phyloP scores from a whole-genome alignment of 2,797 vertebrate species.

The Sciurus carolinensis region DNA sequence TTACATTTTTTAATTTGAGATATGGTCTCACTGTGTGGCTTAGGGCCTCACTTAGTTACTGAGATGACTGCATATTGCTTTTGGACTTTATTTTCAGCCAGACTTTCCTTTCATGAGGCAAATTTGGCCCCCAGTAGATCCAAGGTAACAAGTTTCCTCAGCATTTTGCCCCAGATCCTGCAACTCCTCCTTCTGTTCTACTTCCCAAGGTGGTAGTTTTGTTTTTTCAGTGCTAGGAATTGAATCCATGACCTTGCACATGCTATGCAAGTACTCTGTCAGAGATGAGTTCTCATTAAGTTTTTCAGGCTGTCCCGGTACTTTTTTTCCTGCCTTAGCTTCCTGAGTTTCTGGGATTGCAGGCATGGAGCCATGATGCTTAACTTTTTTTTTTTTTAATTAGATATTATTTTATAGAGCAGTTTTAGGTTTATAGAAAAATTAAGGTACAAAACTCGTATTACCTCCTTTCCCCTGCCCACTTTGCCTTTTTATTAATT shows the following conservation, averaged over 20 bases:
- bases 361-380: too few relatives aligned
- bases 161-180: not conserved
- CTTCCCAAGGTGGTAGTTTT: not conserved
- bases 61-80: not conserved
- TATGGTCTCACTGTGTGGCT: not conserved
- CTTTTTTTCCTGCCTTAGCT: too few relatives aligned
- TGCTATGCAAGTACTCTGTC: too few relatives aligned
- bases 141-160: not conserved
- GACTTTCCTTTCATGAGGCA: conserved; percentile 9
- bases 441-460: not conserved
- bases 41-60: not conserved
- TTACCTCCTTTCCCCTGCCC: not conserved
- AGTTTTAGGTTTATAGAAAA: conserved; percentile 65
- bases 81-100: conserved; percentile 22
- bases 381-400: not conserved
- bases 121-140: not conserved
- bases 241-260: too few relatives aligned
- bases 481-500: conserved; percentile 1
- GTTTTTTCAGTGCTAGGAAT: not conserved
- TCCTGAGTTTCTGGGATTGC: too few relatives aligned
- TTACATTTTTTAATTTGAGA: not conserved
- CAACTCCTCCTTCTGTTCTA: not conserved
- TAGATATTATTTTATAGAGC: not conserved
- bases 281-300: too few relatives aligned
- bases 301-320: too few relatives aligned